These are phyloP conservation scores for Zonitis immaculata DNA, from an alignment of 2,888 invertebrate genomes.

Conservation along the genomic window DNA sequence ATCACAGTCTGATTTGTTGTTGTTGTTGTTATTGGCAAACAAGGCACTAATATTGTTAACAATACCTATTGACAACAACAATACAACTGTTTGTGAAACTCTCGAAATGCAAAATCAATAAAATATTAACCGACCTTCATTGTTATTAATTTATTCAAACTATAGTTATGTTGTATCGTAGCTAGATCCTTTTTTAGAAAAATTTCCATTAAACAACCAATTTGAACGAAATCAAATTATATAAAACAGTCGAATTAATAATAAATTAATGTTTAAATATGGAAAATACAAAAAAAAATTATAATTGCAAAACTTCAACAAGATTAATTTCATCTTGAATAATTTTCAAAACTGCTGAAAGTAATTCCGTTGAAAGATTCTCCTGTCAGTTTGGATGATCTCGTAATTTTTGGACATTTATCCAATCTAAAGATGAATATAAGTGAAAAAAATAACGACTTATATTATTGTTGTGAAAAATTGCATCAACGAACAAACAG, in stretches of 20 bases:
- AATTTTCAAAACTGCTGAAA: background rate
- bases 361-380: background rate
- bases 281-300: background rate
- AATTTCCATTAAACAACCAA: no score
- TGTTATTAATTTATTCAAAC: no score
- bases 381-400: background rate
- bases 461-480: background rate
- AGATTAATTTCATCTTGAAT: background rate
- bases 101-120: background rate
- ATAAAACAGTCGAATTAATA: no score
- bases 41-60: background rate
- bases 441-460: background rate
- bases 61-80: background rate
- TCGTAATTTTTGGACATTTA: background rate
- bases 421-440: background rate
- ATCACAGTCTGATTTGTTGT: no score
- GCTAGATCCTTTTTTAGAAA: no score
- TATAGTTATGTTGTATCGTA: no score
- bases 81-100: background rate
- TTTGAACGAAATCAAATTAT: no score
- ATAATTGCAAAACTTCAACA: background rate
- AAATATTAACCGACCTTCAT: background rate
- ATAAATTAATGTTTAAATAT: no score
- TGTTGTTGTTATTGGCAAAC: no score
- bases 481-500: background rate